Conservation (phyloP, 2,888 invertebrate species). For the Agrochola lychnidis region DNA sequence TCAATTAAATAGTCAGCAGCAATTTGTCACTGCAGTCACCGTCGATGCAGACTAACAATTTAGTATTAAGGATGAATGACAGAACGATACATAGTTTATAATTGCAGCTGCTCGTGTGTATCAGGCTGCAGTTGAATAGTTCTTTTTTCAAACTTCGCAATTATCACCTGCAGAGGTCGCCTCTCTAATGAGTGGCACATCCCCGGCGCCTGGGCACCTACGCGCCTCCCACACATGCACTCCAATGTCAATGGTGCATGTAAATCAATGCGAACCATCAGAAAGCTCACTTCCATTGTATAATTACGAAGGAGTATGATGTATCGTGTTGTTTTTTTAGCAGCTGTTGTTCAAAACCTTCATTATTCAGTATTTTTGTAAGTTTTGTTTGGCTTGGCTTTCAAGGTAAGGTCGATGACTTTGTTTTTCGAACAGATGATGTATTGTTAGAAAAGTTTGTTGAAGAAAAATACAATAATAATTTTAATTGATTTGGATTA, state of each 20-base stretch:
- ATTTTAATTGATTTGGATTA: neutral
- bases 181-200: slow-evolving; percentile 60
- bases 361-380: slow-evolving; percentile 52
- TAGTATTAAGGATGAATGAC: slow-evolving; percentile 49
- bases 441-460: slow-evolving; percentile 37
- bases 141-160: slow-evolving; percentile 67
- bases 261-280: slow-evolving; percentile 75
- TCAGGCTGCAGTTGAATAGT: slow-evolving; percentile 46
- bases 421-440: slow-evolving; percentile 44
- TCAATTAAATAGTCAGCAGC: slow-evolving; percentile 41
- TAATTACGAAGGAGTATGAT: slow-evolving; percentile 83
- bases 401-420: slow-evolving; percentile 55
- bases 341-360: slow-evolving; percentile 65
- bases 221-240: slow-evolving; percentile 68
- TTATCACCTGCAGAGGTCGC: slow-evolving; percentile 81
- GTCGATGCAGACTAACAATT: slow-evolving; percentile 43
- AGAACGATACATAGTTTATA: slow-evolving; percentile 34
- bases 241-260: slow-evolving; percentile 68
- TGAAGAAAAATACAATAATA: neutral
- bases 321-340: slow-evolving; percentile 77
- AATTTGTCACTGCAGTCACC: slow-evolving; percentile 46
- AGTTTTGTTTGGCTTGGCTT: slow-evolving; percentile 51
- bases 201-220: slow-evolving; percentile 79
- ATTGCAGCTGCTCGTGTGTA: slow-evolving; percentile 52
- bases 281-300: slow-evolving; percentile 64